phyloP scores from a whole-genome alignment of 2,113 vertebrate species.

The Mormoops blainvillei region DNA sequence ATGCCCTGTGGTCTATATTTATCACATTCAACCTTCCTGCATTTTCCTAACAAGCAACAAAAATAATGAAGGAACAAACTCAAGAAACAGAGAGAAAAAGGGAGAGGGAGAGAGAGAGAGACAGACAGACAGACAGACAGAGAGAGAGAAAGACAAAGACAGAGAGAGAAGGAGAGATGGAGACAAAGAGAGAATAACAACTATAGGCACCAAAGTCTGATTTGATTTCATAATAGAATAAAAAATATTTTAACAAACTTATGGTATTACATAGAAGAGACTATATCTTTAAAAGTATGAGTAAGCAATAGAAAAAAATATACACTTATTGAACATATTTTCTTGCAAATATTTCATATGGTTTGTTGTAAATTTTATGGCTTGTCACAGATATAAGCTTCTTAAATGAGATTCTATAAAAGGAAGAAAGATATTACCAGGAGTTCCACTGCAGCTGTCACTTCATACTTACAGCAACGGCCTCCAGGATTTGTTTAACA shows the following conservation, averaged over 20 bases:
- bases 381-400: neutral
- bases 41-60: neutral
- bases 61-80: neutral
- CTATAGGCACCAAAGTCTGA: neutral
- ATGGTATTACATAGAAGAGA: neutral
- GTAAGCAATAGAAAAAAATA: neutral
- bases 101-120: neutral
- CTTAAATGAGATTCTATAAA: neutral
- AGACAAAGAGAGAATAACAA: neutral
- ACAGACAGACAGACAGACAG: neutral
- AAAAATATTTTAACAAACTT: neutral
- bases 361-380: neutral
- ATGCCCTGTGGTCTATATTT: neutral
- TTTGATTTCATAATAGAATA: neutral
- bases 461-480: conserved; percentile 87
- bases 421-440: conserved; percentile 18
- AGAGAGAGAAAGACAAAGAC: neutral
- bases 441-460: neutral
- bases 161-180: neutral
- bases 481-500: conserved; percentile 90
- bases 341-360: neutral
- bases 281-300: neutral
- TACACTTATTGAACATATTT: neutral
- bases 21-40: neutral
- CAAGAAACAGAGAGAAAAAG: neutral